Evolutionary conservation across 2,113 vertebrate genomes (phyloP).

Genomic region (Piaya cayana): DNA sequence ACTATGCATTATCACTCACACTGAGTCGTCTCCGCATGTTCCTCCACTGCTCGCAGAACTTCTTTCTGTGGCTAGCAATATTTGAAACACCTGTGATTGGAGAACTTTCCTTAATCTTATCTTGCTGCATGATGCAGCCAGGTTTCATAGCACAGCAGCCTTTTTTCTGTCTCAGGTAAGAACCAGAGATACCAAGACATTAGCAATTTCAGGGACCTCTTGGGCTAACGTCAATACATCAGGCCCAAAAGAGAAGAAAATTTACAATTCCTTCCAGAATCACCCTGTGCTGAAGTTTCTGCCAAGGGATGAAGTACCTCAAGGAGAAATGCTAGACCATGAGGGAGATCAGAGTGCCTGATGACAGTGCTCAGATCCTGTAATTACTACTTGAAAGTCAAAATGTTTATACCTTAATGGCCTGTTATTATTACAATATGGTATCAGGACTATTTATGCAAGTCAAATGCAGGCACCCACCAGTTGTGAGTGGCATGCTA

Average conservation of each 20-base stretch:
- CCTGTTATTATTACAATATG: background rate
- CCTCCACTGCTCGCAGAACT: no score
- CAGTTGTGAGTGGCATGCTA: background rate
- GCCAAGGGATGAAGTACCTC: background rate
- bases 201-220: background rate
- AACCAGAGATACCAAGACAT: background rate
- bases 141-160: background rate
- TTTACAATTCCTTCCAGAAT: background rate
- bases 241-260: background rate
- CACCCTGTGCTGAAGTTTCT: background rate
- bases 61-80: background rate
- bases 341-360: background rate
- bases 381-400: background rate
- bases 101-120: background rate
- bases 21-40: no score
- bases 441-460: background rate
- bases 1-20: no score
- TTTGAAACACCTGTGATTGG: background rate
- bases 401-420: background rate
- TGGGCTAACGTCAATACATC: background rate
- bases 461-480: background rate
- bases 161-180: background rate
- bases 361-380: background rate
- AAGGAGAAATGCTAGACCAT: background rate
- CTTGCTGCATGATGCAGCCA: fast-evolving